Conservation (phyloP, 2,888 invertebrate species). For the Iselma pallidipennis region DNA sequence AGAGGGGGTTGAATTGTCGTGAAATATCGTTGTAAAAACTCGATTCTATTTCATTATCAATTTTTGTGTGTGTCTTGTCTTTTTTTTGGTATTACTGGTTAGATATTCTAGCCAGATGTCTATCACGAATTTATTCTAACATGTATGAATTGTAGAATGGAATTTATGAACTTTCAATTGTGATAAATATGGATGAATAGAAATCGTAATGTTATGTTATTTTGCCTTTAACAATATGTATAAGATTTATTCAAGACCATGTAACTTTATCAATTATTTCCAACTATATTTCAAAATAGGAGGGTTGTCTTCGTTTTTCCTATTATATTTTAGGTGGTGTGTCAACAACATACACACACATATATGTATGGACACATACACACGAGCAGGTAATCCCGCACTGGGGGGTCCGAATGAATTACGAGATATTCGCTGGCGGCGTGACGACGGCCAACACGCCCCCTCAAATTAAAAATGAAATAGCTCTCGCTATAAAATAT, state of each 20-base stretch:
- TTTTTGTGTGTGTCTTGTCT: too few species aligned
- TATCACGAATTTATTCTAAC: neutral
- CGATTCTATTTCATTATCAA: neutral
- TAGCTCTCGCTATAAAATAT: conserved; percentile 26
- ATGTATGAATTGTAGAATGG: neutral
- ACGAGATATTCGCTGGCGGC: conserved; percentile 24
- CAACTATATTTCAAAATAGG: conserved; percentile 6
- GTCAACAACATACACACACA: neutral
- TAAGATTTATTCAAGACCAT: neutral
- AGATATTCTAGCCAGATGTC: neutral
- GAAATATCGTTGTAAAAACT: neutral
- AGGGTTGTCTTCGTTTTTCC: neutral
- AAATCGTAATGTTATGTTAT: neutral
- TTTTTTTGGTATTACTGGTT: neutral
- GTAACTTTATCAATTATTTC: conserved; percentile 9
- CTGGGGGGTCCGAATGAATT: conserved; percentile 24
- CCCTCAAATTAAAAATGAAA: conserved; percentile 29
- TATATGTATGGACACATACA: neutral
- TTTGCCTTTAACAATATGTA: neutral
- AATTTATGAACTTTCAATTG: neutral
- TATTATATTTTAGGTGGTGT: neutral
- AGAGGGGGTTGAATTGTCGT: conserved; percentile 3
- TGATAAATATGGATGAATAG: neutral
- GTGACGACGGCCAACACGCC: conserved; percentile 29
- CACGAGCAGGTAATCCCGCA: conserved; percentile 6